A percentile compares a stretch with the other conserved stretches of the same genome.
These are phyloP conservation scores for Clitarchus hookeri DNA, from an alignment of 2,888 invertebrate genomes.

Conservation along the genomic window DNA sequence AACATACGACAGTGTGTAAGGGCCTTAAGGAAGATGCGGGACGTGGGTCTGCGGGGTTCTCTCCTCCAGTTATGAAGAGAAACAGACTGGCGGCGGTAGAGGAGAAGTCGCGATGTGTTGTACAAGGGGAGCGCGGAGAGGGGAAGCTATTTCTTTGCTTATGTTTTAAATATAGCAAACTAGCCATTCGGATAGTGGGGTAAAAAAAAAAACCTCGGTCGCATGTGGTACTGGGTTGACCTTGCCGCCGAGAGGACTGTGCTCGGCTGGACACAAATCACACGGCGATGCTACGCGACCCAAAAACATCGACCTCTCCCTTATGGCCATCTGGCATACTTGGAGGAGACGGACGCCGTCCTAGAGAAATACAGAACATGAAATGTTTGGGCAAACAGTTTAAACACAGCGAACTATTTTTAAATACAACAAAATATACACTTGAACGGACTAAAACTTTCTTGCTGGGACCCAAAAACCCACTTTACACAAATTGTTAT, in stretches of 20 bases:
- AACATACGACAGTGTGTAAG: too few relatives aligned
- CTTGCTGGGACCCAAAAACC: too few relatives aligned
- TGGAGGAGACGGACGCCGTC: too few relatives aligned
- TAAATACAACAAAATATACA: too few relatives aligned
- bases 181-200: not conserved
- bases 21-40: not conserved
- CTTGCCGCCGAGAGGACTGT: not conserved
- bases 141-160: conserved; percentile 2
- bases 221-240: not conserved
- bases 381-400: too few relatives aligned
- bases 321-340: too few relatives aligned
- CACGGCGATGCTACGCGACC: not conserved
- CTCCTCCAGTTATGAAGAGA: not conserved
- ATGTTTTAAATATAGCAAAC: conserved; percentile 9
- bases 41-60: not conserved
- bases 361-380: too few relatives aligned
- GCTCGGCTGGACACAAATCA: not conserved
- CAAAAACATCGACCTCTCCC: not conserved
- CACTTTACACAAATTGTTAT: too few relatives aligned
- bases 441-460: too few relatives aligned
- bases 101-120: not conserved
- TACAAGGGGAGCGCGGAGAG: not conserved
- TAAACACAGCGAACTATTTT: too few relatives aligned
- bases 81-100: not conserved
- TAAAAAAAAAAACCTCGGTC: not conserved